Evolutionary conservation across 2,113 vertebrate genomes (phyloP).

Genomic region (Myrmophylax atrothorax): DNA sequence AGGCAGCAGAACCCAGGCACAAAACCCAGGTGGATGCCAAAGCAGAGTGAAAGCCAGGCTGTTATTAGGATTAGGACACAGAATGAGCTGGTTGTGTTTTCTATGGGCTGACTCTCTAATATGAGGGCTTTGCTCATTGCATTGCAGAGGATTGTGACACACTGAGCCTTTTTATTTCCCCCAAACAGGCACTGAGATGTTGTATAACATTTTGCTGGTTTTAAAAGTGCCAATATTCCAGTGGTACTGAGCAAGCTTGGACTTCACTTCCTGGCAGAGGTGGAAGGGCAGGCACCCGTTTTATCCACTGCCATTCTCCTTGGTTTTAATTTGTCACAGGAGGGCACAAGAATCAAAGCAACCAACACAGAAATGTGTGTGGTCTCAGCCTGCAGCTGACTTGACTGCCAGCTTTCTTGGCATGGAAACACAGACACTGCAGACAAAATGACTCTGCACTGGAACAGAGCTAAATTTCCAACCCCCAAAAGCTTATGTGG

Average conservation of each 20-base stretch:
- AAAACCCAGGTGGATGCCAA: not conserved
- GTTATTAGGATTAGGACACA: not conserved
- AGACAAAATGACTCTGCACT: not conserved
- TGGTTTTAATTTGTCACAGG: not conserved
- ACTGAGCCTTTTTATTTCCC: not conserved
- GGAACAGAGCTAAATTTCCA: not conserved
- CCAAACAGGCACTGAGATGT: not conserved
- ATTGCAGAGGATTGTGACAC: not conserved
- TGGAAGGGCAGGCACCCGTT: not conserved
- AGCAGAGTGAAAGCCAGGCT: not conserved
- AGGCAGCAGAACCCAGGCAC: not conserved
- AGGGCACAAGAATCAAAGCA: not conserved
- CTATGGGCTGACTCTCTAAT: not conserved
- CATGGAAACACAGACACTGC: not conserved
- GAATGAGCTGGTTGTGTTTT: not conserved
- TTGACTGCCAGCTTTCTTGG: not conserved
- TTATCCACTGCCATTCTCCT: not conserved
- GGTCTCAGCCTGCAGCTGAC: not conserved
- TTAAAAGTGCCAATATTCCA: not conserved
- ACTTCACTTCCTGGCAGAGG: not conserved
- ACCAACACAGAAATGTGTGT: not conserved
- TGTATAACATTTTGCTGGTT: not conserved
- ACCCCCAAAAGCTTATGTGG: not conserved
- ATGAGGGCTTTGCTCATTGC: not conserved
- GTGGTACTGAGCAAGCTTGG: not conserved